A percentile compares a stretch with the other conserved stretches of the same genome.
phyloP scores from a whole-genome alignment of 2,888 invertebrate genomes.

The Arenicola marina region DNA sequence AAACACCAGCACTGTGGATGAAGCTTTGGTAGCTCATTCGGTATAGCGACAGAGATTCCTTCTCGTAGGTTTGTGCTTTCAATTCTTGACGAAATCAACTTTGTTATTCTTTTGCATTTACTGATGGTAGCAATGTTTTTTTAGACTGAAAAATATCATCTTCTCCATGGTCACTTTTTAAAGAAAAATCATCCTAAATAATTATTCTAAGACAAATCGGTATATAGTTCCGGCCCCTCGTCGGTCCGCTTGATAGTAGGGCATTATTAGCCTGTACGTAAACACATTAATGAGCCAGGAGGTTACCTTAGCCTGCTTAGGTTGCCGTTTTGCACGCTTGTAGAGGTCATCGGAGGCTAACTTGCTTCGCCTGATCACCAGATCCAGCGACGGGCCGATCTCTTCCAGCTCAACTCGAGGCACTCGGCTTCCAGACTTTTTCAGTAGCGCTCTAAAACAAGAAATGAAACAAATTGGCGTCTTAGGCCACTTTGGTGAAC shows the following conservation, averaged over 20 bases:
- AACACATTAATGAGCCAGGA: not conserved
- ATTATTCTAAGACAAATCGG: too few relatives aligned
- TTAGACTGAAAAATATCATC: not conserved
- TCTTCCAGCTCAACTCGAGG: constrained; percentile 91
- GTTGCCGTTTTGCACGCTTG: constrained; percentile 54
- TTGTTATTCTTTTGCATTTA: not conserved
- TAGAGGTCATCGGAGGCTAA: constrained; percentile 85
- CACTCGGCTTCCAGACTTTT: constrained; percentile 86
- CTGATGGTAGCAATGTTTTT: not conserved
- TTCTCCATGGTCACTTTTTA: not conserved
- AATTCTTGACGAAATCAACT: too few relatives aligned
- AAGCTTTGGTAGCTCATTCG: too few relatives aligned
- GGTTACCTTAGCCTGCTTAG: constrained; percentile 56
- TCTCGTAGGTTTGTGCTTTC: too few relatives aligned
- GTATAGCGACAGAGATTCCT: too few relatives aligned
- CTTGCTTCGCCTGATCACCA: constrained; percentile 81
- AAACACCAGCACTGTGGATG: too few relatives aligned
- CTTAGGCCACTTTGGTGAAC: too few relatives aligned
- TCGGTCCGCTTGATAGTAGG: too few relatives aligned
- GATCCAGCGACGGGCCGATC: constrained; percentile 91
- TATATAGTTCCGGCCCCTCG: too few relatives aligned
- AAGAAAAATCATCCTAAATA: too few relatives aligned
- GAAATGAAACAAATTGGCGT: too few relatives aligned
- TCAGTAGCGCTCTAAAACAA: constrained; percentile 75
- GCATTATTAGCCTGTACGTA: too few relatives aligned